Conservation (phyloP, 2,113 vertebrate genomes). For the Ameiurus melas region DNA sequence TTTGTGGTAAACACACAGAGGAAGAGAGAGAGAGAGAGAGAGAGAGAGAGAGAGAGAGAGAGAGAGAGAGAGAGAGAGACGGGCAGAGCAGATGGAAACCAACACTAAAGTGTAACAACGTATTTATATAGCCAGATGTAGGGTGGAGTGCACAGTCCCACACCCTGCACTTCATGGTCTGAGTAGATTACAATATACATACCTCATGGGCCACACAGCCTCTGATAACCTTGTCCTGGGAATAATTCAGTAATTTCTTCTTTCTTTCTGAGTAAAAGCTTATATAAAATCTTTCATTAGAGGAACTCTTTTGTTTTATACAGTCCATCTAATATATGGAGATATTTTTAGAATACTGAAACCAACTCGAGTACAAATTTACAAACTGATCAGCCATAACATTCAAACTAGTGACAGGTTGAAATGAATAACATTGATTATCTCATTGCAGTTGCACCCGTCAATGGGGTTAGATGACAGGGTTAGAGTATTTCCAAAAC, state of each 20-base stretch:
- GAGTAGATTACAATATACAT: neutral
- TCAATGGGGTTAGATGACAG: too few species aligned
- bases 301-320: neutral
- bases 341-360: neutral
- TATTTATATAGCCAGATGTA: slow-evolving; percentile 48
- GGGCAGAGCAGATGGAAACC: slow-evolving; percentile 34
- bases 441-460: too few species aligned
- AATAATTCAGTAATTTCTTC: neutral
- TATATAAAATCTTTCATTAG: neutral
- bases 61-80: neutral
- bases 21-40: neutral
- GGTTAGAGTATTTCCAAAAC: too few species aligned
- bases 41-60: neutral
- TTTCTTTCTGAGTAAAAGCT: neutral
- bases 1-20: slow-evolving; percentile 1
- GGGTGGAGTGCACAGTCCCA: slow-evolving; percentile 42
- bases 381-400: neutral
- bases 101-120: slow-evolving; percentile 27
- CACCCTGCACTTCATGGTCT: slow-evolving; percentile 46
- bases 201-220: neutral
- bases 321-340: neutral
- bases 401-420: too few species aligned
- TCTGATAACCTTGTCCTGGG: neutral
- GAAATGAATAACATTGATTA: too few species aligned
- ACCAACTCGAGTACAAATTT: neutral